Conservation (phyloP, 2,113 vertebrate species). For the Tauraco erythrolophus region DNA sequence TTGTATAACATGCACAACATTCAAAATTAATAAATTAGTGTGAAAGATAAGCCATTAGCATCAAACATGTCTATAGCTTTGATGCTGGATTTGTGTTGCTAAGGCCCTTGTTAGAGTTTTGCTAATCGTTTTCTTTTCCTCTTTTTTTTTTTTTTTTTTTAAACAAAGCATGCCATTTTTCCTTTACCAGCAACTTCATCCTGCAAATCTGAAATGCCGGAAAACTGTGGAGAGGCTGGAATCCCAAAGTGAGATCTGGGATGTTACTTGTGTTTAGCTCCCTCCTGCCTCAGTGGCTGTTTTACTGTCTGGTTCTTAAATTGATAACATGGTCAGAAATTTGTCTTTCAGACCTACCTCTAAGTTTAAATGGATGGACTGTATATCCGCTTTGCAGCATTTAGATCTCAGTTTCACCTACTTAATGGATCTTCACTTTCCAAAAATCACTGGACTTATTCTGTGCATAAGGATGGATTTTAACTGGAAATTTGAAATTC, state of each 20-base stretch:
- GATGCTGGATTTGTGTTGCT: slow-evolving; percentile 47
- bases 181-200: not conserved
- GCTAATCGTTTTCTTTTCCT: not conserved
- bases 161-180: not conserved
- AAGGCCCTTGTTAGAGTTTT: not conserved
- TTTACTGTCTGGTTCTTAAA: not conserved
- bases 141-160: not conserved
- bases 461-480: not conserved
- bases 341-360: not conserved
- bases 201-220: not conserved
- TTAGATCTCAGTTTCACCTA: not conserved
- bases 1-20: slow-evolving; percentile 3
- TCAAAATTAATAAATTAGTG: slow-evolving; percentile 56
- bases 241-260: not conserved
- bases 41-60: slow-evolving; percentile 45
- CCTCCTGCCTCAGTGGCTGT: not conserved
- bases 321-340: not conserved
- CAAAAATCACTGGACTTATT: not conserved
- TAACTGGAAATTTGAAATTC: not conserved
- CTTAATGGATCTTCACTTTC: not conserved
- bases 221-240: not conserved
- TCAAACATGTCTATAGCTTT: slow-evolving; percentile 43
- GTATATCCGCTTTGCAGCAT: not conserved
- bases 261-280: not conserved
- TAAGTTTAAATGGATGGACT: not conserved